These are phyloP conservation scores for Chrysopilus asiliformis DNA, from an alignment of 2,888 invertebrate species.

Conservation along the genomic window DNA sequence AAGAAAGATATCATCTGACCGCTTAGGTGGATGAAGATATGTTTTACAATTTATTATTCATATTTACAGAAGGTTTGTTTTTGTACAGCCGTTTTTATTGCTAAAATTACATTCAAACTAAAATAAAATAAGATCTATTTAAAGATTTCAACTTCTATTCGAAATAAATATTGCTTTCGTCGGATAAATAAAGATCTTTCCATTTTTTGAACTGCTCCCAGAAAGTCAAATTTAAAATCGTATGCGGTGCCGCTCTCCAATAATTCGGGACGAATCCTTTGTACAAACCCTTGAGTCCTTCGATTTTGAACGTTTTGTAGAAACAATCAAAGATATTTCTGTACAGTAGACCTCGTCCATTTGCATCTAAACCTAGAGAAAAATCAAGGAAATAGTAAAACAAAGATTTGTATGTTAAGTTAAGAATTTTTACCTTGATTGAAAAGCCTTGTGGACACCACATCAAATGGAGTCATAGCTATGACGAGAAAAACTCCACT, in stretches of 20 bases:
- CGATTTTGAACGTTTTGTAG: slow-evolving; percentile 56
- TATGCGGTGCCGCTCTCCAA: slow-evolving; percentile 65
- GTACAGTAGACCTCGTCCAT: slow-evolving; percentile 51
- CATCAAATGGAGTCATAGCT: slow-evolving; percentile 77
- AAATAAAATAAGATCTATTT: no score
- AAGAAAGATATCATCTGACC: no score
- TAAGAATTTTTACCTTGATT: slow-evolving; percentile 73
- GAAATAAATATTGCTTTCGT: slow-evolving; percentile 16
- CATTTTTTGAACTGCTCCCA: slow-evolving; percentile 45
- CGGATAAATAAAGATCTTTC: slow-evolving; percentile 17
- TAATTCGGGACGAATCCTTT: slow-evolving; percentile 67
- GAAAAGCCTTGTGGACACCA: slow-evolving; percentile 72
- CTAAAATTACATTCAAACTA: no score
- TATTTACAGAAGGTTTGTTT: no score
- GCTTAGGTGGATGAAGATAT: no score
- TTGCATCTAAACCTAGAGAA: slow-evolving; percentile 43
- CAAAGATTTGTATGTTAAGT: background rate
- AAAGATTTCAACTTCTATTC: no score
- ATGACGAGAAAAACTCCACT: slow-evolving; percentile 64
- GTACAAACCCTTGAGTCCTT: slow-evolving; percentile 65
- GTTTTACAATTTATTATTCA: no score
- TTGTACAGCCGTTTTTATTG: no score
- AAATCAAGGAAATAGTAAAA: slow-evolving; percentile 23
- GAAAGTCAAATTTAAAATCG: slow-evolving; percentile 60
- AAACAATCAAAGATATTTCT: slow-evolving; percentile 62